phyloP scores from a whole-genome alignment of 2,888 invertebrate species.

The Dynastes grantii region DNA sequence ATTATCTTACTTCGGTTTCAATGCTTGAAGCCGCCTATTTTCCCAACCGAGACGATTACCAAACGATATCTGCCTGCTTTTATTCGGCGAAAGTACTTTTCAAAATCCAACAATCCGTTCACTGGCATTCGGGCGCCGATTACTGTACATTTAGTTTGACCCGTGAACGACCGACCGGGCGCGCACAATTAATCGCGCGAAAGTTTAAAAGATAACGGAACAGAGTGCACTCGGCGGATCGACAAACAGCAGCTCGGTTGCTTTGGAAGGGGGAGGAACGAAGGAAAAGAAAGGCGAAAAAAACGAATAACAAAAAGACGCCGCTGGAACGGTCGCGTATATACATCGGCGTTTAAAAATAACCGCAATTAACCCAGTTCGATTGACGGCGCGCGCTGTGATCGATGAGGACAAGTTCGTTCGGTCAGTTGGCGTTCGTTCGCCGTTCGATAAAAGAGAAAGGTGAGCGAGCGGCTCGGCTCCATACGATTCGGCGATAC shows the following conservation, averaged over 20 bases:
- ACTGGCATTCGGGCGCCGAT: neutral
- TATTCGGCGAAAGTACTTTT: neutral
- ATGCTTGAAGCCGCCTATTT: too few species aligned
- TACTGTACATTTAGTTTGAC: slow-evolving; percentile 16
- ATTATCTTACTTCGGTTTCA: too few species aligned
- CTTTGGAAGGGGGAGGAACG: neutral
- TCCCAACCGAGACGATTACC: too few species aligned
- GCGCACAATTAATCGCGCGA: slow-evolving; percentile 27
- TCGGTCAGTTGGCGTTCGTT: slow-evolving; percentile 42
- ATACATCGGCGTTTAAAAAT: slow-evolving; percentile 26
- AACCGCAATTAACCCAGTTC: slow-evolving; percentile 45
- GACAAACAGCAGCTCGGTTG: neutral
- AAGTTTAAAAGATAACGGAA: slow-evolving; percentile 30
- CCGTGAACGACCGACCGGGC: slow-evolving; percentile 24
- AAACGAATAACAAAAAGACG: slow-evolving; percentile 20
- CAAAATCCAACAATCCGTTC: neutral
- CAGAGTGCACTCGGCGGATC: slow-evolving; percentile 6
- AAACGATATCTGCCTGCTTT: neutral
- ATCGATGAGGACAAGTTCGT: slow-evolving; percentile 44
- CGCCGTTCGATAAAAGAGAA: slow-evolving; percentile 44
- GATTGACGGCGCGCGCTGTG: slow-evolving; percentile 36
- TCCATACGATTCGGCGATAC: slow-evolving; percentile 8
- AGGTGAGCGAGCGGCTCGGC: slow-evolving; percentile 30
- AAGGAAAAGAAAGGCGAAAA: slow-evolving; percentile 10
- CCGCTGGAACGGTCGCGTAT: slow-evolving; percentile 15